Conservation (phyloP, 2,888 invertebrate species). For the Euphydryas editha region DNA sequence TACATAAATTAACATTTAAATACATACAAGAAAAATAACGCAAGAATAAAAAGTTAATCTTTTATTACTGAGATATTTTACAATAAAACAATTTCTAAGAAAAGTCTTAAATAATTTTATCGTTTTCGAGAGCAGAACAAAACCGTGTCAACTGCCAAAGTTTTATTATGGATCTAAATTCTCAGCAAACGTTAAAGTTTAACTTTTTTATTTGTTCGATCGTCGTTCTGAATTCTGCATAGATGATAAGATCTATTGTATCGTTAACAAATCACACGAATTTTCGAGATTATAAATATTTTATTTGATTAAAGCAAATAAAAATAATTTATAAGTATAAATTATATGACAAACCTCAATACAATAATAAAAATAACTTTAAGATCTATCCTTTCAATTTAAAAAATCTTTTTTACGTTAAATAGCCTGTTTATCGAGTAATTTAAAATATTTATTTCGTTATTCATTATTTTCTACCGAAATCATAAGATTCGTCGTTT, state of each 20-base stretch:
- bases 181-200: neutral
- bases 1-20: neutral
- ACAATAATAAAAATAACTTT: too few species aligned
- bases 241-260: neutral
- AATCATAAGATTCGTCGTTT: too few species aligned
- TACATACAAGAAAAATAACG: neutral
- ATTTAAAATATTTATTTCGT: too few species aligned
- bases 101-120: slow-evolving; percentile 6
- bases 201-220: slow-evolving; percentile 12
- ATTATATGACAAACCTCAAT: too few species aligned
- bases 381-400: too few species aligned
- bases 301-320: too few species aligned
- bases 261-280: too few species aligned
- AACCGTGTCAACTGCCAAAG: slow-evolving; percentile 10
- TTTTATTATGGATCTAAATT: slow-evolving; percentile 11
- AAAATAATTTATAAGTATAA: too few species aligned
- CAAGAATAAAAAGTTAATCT: neutral
- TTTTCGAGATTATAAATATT: too few species aligned
- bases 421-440: too few species aligned
- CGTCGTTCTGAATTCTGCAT: slow-evolving; percentile 4
- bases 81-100: neutral
- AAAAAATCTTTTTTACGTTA: too few species aligned
- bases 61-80: neutral
- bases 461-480: too few species aligned
- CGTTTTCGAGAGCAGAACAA: neutral